These are phyloP conservation scores for Metopia argyrocephala DNA, from an alignment of 2,888 invertebrate species.

Conservation along the genomic window DNA sequence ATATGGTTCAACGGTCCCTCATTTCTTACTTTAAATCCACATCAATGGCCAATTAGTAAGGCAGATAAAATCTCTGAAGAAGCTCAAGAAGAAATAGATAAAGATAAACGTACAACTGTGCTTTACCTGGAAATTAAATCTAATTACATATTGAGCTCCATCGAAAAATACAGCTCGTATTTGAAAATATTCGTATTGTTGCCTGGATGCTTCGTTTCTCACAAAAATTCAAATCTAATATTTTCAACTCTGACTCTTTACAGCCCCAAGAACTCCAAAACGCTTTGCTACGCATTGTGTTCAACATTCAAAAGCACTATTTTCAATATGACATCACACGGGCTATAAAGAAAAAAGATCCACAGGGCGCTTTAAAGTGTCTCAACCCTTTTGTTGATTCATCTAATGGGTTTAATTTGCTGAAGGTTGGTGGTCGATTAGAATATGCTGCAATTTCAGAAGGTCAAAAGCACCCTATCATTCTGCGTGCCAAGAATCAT, in stretches of 20 bases:
- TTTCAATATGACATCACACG: background rate
- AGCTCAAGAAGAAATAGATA: constrained; percentile 31
- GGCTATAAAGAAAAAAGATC: background rate
- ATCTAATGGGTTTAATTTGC: background rate
- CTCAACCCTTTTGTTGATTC: background rate
- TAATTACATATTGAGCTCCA: constrained; percentile 10
- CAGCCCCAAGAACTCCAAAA: background rate
- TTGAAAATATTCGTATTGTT: constrained; percentile 21
- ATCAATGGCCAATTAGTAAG: constrained; percentile 11
- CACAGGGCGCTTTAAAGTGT: background rate
- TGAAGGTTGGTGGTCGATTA: constrained; percentile 47
- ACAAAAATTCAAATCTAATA: background rate
- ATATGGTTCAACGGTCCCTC: constrained; percentile 47
- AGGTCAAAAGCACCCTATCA: constrained; percentile 20
- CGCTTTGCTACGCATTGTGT: background rate
- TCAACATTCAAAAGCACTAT: background rate
- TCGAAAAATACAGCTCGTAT: constrained; percentile 23
- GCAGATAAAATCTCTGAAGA: background rate
- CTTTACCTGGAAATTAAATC: background rate
- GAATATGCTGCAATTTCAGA: constrained; percentile 13
- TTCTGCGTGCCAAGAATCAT: constrained; percentile 27
- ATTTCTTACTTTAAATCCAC: background rate
- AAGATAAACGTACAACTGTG: constrained; percentile 37
- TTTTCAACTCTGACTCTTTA: background rate
- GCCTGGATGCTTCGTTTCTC: constrained; percentile 46